Evolutionary conservation across 2,888 invertebrate genomes (phyloP).

Genomic region (Lycia hirtaria): DNA sequence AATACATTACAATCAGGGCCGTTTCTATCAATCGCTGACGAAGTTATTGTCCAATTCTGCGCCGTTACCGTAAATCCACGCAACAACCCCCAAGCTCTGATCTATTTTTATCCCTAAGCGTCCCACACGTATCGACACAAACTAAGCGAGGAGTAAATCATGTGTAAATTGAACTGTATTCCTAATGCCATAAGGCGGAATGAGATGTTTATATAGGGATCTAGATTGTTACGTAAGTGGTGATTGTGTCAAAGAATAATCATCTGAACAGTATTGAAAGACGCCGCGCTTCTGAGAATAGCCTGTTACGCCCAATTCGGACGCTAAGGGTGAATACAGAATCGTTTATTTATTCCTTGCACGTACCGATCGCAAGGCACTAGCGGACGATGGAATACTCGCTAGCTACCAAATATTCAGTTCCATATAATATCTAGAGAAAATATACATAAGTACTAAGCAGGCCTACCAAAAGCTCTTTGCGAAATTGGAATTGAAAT

Average conservation of each 20-base stretch:
- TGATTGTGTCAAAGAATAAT: conserved; percentile 35
- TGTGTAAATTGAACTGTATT: conserved; percentile 36
- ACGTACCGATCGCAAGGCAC: conserved; percentile 15
- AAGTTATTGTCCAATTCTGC: conserved; percentile 43
- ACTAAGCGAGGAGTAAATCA: conserved; percentile 21
- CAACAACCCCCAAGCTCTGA: conserved; percentile 44
- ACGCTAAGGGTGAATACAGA: conserved; percentile 14
- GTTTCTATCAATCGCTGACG: conserved; percentile 45
- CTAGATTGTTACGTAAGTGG: conserved; percentile 23
- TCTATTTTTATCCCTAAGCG: conserved; percentile 43
- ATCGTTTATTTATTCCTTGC: conserved; percentile 15
- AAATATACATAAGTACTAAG: not conserved
- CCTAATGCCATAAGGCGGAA: conserved; percentile 19
- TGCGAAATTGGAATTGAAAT: not conserved
- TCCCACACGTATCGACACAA: conserved; percentile 35
- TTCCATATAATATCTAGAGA: not conserved
- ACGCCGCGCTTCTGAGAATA: conserved; percentile 25
- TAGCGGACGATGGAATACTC: conserved; percentile 8
- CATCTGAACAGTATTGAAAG: conserved; percentile 15
- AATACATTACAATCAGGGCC: conserved; percentile 42
- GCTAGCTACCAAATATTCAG: conserved; percentile 8
- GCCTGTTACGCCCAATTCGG: conserved; percentile 6
- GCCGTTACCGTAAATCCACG: conserved; percentile 44
- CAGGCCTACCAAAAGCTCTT: not conserved
- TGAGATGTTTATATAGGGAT: conserved; percentile 9